Evolutionary conservation across 2,113 vertebrate genomes (phyloP), one percentile per base, ranked within the genome.

Genomic region (Salminus brasiliensis): DNA sequence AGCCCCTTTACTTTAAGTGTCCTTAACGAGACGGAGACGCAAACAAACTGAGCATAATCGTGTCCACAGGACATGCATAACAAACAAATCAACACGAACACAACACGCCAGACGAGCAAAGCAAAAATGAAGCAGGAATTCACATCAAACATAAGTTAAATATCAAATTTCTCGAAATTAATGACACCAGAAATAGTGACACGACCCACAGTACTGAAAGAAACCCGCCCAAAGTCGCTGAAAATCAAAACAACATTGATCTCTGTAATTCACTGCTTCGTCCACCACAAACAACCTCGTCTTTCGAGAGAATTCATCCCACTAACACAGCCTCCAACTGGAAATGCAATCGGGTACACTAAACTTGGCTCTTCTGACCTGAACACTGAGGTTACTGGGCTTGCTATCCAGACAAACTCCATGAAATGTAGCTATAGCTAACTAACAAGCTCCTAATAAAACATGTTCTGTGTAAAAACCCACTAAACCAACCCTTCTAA

Each of bases 351-450:
- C 30, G 32, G 47, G 30, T 41, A 23, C 71, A 70, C 39, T n/a
- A n/a, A 36, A 34, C 47, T 34, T 36, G 11, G 15, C 30, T 52
- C 36, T 36, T 12, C 15, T 72, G 77, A 72, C 55, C 68, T 52
- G 68, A 57, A 39, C 32, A 36, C 57, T 79, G 39, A 72, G 57
- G 57, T 72, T 79, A 71, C 25, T 39, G 16, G 41, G 57, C 62
- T 30, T n/a, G 41, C 60, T 29, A 55, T 21, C 52, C 18, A 23
- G 36, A 69, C n/a, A 36, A 53, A 76, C 66, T 78, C 76, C 66
- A n/a, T 78, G 36, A 78, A 57, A 62, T 62, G 43, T 27, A n/a
- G n/a, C n/a, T n/a, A n/a, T n/a, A n/a, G n/a, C n/a, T n/a, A n/a
- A n/a, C n/a, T n/a, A 71, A n/a, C 55, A 34, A 71, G 36, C 21